Evolutionary conservation across 2,113 vertebrate genomes (phyloP), one percentile per base, ranked within the genome.

Genomic region (Setophaga petechia): DNA sequence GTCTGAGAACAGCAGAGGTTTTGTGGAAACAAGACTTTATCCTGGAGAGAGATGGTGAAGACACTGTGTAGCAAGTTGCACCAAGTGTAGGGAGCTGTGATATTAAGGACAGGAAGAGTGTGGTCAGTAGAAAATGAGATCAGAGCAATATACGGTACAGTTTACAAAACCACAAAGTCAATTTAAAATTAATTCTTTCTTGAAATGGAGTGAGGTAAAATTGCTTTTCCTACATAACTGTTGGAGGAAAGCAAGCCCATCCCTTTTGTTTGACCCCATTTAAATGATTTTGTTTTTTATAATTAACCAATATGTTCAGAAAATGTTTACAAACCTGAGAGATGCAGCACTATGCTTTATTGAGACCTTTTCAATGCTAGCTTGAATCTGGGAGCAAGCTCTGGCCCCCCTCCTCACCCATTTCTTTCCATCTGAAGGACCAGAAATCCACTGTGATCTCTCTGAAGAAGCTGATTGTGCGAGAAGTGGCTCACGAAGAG

Each of bases 401-500:
- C 11, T 4, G 25, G 8, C 51, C 16, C 15, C 51, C 11, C 5
- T 59, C 27, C 61, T 95, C 57, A 69, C 5, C 3, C 14, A 2
- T 77, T 46, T 49, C 8, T 62, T 93, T 59, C 31, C 21, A 23
- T 91, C 57, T 83, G 41, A 73, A 99, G 99, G 99, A 99, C 96
- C 99, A 99, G 96, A 99, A 98, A 75, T 99, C 99, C 55, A 99
- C 99, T 2, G 99, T 99, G 81, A 98, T 99, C 96, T 99, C 99
- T 41, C 97, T 99, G 66, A 99, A 99, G 98, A 99, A 99, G 96
- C 35, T 99, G 91, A 99, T 99, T 0, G 99, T 99, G n/a, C 97
- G 99, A 57, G 99, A 99, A 96, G 99, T 99, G 12, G 99, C 99
- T 5, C 99, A 99, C n/a, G 99, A 99, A 91, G 99, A 99, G 95